Conservation (phyloP, 2,113 vertebrate genomes). For the Elgaria multicarinata region DNA sequence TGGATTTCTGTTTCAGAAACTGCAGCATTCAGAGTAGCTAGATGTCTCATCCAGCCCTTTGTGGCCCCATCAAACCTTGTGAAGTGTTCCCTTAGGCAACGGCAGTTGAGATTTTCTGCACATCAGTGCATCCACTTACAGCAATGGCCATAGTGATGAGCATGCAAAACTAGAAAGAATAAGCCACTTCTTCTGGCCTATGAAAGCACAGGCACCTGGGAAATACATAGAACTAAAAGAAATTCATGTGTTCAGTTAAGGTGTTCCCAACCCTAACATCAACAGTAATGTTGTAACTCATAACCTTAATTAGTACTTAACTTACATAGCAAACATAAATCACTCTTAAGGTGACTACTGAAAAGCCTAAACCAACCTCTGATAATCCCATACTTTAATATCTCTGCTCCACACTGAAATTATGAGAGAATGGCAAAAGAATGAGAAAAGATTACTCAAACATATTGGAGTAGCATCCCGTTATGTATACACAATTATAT, state of each 20-base stretch:
- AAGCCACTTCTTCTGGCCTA: neutral
- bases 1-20: slow-evolving; percentile 31
- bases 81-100: slow-evolving; percentile 12
- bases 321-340: neutral
- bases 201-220: neutral
- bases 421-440: neutral
- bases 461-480: neutral
- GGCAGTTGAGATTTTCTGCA: neutral
- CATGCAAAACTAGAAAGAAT: neutral
- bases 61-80: slow-evolving; percentile 1
- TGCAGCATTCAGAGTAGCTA: neutral
- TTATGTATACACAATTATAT: neutral
- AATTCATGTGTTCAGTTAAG: neutral
- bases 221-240: neutral
- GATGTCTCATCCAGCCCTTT: neutral
- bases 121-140: neutral
- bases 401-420: neutral
- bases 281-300: too few relatives aligned
- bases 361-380: neutral
- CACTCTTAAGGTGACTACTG: neutral
- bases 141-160: neutral
- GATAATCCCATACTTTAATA: neutral
- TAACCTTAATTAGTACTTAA: neutral
- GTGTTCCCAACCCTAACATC: neutral
- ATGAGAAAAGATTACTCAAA: neutral